Evolutionary conservation across 2,797 vertebrate species (phyloP), one percentile per base, ranked within the genome.

Genomic region (Scolopax rusticola): DNA sequence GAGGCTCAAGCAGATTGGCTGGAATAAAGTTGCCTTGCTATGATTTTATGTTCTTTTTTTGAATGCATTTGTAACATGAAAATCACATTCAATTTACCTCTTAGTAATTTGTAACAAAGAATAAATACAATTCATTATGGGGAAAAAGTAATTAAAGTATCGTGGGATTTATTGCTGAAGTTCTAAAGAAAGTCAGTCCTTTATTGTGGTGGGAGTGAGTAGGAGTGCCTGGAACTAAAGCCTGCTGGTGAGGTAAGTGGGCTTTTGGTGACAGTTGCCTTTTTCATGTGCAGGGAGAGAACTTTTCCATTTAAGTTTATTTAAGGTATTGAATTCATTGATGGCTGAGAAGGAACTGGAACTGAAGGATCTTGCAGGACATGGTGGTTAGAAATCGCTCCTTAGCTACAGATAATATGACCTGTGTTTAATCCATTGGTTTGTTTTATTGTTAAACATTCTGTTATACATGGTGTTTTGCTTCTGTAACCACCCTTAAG

Each of bases 361-460:
- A 91, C 32, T 70, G 59, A 76, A 83, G 45, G 54, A 43, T 78
- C 59, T 40, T 69, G 59, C 76, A 87, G 63, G 67, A 60, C 40
- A 5, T 16, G 11, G 61, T 76, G 19, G n/a, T 88, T 88, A 91
- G 73, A 84, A 93, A 75, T 90, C 2, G 4, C 41, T 90, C 67
- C 43, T 10, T 82, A 74, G 43, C 54, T 76, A 38, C 36, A 70
- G 68, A 48, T 65, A 63, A 47, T 75, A 43, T 47, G 60, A 68
- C 15, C 19, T 73, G 24, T 36, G 40, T 95, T 94, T 82, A 76
- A 76, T 92, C 36, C 25, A 2, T 61, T 69, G 17, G 7, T 84
- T 95, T 82, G 19, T 76, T 81, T 71, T 65, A 75, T 81, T 84
- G 51, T 69, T 91, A 50, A 86, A 83, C 25, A 5, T 89, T 92